phyloP scores from a whole-genome alignment of 1,140 invertebrate species.

The Brachionus rubens region DNA sequence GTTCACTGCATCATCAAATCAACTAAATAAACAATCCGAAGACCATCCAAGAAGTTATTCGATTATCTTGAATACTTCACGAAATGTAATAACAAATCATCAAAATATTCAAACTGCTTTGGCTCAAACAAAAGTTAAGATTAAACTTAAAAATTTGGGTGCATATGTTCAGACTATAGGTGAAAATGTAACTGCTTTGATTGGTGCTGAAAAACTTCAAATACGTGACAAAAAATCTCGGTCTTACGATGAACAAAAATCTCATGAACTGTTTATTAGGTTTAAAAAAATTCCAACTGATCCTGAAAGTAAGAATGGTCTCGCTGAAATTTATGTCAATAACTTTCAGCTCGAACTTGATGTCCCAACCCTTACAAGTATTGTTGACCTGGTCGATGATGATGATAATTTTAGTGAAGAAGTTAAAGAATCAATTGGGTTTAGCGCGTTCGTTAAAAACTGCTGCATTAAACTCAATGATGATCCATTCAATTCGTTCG shows the following conservation, averaged over 20 bases:
- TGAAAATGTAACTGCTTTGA: not conserved
- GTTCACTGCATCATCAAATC: not conserved
- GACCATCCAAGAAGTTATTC: not conserved
- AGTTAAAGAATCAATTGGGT: not conserved
- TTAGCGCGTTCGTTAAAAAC: not conserved
- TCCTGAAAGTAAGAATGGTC: not conserved
- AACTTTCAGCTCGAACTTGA: constrained; percentile 12
- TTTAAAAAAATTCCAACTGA: constrained; percentile 16
- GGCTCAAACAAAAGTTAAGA: not conserved
- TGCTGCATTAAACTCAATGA: constrained; percentile 30
- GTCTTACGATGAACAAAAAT: not conserved
- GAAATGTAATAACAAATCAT: not conserved
- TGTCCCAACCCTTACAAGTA: not conserved
- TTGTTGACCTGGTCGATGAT: constrained; percentile 33
- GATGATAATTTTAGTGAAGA: constrained; percentile 3
- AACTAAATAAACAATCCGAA: not conserved
- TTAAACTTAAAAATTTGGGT: not conserved
- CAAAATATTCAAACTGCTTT: constrained; percentile 13
- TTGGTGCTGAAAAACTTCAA: not conserved
- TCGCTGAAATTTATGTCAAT: not conserved
- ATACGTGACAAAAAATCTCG: constrained; percentile 4
- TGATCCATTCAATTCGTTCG: constrained; percentile 17
- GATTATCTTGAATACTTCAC: not conserved
- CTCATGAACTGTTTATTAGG: not conserved
- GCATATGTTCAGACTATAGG: not conserved